Evolutionary conservation across 2,797 vertebrate genomes (phyloP).

Genomic region (Xerus rutilus): DNA sequence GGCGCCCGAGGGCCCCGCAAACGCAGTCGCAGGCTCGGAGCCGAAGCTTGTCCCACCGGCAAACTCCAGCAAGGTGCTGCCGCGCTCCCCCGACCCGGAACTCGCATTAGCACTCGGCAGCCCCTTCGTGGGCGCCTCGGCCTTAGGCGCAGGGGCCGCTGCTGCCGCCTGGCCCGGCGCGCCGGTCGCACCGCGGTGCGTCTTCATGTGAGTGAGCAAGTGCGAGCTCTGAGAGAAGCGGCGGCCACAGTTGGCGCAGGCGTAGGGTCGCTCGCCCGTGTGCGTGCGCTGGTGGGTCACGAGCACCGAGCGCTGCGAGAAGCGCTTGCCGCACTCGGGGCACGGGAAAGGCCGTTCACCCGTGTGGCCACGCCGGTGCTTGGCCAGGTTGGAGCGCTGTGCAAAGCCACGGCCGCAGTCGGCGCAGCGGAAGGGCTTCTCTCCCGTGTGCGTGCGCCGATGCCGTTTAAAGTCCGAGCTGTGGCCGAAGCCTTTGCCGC

Average conservation of each 20-base stretch:
- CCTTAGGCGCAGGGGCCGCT: not conserved
- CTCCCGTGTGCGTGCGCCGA: conserved; percentile 77
- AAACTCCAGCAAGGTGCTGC: conserved; percentile 74
- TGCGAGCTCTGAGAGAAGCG: conserved; percentile 84
- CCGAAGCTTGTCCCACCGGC: conserved; percentile 80
- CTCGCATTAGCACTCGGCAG: not conserved
- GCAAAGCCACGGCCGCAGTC: conserved; percentile 83
- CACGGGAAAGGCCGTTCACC: conserved; percentile 81
- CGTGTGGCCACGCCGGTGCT: conserved; percentile 80
- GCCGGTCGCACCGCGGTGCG: conserved; percentile 66
- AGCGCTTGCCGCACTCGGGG: conserved; percentile 81
- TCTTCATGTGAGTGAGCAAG: conserved; percentile 84
- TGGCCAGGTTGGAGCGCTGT: conserved; percentile 80
- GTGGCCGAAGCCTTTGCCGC: conserved; percentile 83
- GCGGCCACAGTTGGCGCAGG: conserved; percentile 82
- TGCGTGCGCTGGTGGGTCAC: conserved; percentile 84
- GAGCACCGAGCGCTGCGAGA: conserved; percentile 81
- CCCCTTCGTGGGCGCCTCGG: not conserved
- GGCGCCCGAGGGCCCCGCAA: conserved; percentile 67
- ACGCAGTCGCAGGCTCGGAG: conserved; percentile 58
- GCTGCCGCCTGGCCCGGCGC: not conserved
- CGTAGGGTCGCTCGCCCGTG: conserved; percentile 85
- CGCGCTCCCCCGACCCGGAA: not conserved
- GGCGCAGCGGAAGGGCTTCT: conserved; percentile 82
- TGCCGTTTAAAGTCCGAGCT: conserved; percentile 82